phyloP scores from a whole-genome alignment of 23 tunicate genomes.

The Halocynthia roretzi region DNA sequence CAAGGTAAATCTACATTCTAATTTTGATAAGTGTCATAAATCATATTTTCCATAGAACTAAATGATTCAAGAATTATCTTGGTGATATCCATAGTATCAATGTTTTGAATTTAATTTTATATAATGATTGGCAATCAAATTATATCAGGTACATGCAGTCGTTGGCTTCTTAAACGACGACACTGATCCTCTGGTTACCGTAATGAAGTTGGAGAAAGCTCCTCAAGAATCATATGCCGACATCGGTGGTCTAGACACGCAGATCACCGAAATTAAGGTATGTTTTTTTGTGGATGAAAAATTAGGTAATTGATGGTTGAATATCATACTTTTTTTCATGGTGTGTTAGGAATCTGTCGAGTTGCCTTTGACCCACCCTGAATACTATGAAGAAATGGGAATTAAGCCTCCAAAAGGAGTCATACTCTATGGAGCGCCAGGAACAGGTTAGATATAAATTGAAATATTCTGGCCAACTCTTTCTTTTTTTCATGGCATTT shows the following conservation, averaged over 20 bases:
- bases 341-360: slow-evolving; percentile 85
- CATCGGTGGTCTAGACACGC: slow-evolving; percentile 96
- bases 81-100: not conserved
- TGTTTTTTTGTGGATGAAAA: not conserved
- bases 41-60: not conserved
- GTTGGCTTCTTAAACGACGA: slow-evolving; percentile 97
- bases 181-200: slow-evolving; percentile 96
- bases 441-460: slow-evolving; percentile 45
- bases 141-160: slow-evolving; percentile 85
- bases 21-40: not conserved
- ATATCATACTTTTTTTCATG: not conserved
- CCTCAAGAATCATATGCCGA: slow-evolving; percentile 99
- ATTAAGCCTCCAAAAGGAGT: slow-evolving; percentile 98
- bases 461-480: no score
- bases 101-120: not conserved
- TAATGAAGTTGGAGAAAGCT: slow-evolving; percentile 99
- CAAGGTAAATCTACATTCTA: slow-evolving; percentile 44
- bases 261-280: slow-evolving; percentile 97
- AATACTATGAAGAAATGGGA: slow-evolving; percentile 99
- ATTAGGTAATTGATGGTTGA: not conserved
- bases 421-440: slow-evolving; percentile 95
- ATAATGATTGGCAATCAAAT: not conserved
- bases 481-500: no score
- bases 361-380: slow-evolving; percentile 97
- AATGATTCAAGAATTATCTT: not conserved